Evolutionary conservation across 2,797 vertebrate species (phyloP), one percentile per base, ranked within the genome.

Genomic region (Cygnus olor): DNA sequence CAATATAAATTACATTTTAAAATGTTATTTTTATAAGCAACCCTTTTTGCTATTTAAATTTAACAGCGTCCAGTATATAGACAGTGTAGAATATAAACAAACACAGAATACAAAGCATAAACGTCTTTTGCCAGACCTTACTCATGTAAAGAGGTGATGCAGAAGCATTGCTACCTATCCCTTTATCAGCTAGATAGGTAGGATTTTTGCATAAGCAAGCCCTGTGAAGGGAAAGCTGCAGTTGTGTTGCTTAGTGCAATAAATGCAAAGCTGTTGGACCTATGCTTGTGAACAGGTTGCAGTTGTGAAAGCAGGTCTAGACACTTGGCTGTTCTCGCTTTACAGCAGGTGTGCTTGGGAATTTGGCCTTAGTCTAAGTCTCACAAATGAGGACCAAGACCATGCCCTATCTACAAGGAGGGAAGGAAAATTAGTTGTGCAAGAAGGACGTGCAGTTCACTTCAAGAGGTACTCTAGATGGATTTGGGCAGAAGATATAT

Each of bases 81-180:
- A 28, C 11, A 42, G 38, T 57, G 49, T 12, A 7, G 7, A 24
- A 2, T 38, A 18, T 28, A 47, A 63, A 25, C 12, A 45, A 44
- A 57, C 9, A n/a, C 9, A 3, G 5, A 24, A 3, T 70, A 66
- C 40, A 15, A 56, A 3, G 6, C 17, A 12, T 34, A 28, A 79
- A 69, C 18, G 34, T 38, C 6, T 53, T 47, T 58, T 64, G 42
- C 65, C 57, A 36, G 25, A 10, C 18, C 38, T 40, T 18, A 25
- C 1, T 32, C 6, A 16, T 18, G 0, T 64, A 20, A 16, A 45
- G 24, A 53, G 17, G 15, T 1, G 1, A 19, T 7, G 30, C 18
- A 40, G 44, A 73, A 69, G 44, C 11, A 9, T 32, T 47, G 19
- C 61, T 42, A 5, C 9, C 1, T 0, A 7, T 63, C 61, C 77